Conservation (phyloP, 2,797 vertebrate species). For the Pantherophis alleghaniensis region DNA sequence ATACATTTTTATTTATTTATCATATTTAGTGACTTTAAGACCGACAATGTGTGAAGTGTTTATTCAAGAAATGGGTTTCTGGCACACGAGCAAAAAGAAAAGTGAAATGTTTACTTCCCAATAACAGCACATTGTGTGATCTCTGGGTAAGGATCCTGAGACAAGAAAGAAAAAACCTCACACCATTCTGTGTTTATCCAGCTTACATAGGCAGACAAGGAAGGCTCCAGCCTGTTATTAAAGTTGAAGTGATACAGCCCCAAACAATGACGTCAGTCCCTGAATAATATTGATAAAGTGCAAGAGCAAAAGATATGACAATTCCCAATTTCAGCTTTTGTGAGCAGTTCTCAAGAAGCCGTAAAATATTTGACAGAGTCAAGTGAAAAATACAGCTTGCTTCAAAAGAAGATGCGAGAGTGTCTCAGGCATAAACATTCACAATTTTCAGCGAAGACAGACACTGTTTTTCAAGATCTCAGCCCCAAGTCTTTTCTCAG, state of each 20-base stretch:
- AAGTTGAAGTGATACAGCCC: slow-evolving; percentile 80
- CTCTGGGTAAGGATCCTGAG: slow-evolving; percentile 71
- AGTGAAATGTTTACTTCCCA: slow-evolving; percentile 77
- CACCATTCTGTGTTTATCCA: slow-evolving; percentile 87
- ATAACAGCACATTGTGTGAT: slow-evolving; percentile 73
- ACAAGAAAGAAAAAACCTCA: slow-evolving; percentile 77
- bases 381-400: slow-evolving; percentile 19
- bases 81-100: slow-evolving; percentile 75
- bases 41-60: slow-evolving; percentile 77
- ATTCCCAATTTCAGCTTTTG: slow-evolving; percentile 62
- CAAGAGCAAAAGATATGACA: slow-evolving; percentile 65
- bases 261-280: slow-evolving; percentile 86
- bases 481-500: background rate
- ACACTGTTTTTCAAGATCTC: background rate
- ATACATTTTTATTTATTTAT: slow-evolving; percentile 71
- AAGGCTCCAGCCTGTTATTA: slow-evolving; percentile 90
- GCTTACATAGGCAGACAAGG: slow-evolving; percentile 79
- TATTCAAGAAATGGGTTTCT: slow-evolving; percentile 76
- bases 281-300: slow-evolving; percentile 83
- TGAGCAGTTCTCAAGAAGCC: slow-evolving; percentile 59
- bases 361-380: slow-evolving; percentile 50
- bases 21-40: slow-evolving; percentile 73
- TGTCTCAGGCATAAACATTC: background rate
- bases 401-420: background rate
- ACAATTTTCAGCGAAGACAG: background rate